Evolutionary conservation across 2,113 vertebrate species (phyloP).

Genomic region (Hyla sarda): DNA sequence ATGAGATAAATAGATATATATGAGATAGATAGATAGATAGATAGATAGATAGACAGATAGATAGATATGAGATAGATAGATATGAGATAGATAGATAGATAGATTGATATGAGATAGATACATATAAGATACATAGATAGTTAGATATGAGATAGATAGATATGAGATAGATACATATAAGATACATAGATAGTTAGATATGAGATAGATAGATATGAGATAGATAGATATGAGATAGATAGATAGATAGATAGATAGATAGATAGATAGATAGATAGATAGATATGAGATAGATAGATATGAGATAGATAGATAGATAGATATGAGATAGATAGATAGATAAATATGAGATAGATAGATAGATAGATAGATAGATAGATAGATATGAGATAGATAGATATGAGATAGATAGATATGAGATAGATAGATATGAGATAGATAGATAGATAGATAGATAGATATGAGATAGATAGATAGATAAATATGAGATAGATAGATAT

Average conservation of each 20-base stretch:
- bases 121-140: neutral
- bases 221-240: neutral
- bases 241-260: neutral
- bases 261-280: neutral
- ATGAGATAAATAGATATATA: neutral
- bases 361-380: neutral
- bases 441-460: too few relatives aligned
- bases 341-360: neutral
- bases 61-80: conserved; percentile 9
- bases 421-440: neutral
- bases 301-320: neutral
- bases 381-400: neutral
- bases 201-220: neutral
- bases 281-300: conserved; percentile 1
- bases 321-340: neutral
- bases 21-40: conserved; percentile 3
- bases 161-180: neutral
- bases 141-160: neutral
- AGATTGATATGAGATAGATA: neutral
- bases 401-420: neutral
- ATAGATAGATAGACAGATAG: neutral
- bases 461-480: too few relatives aligned
- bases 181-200: neutral
- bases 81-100: conserved; percentile 2
- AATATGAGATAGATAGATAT: neutral